Conservation (phyloP, 2,797 vertebrate species). For the Staurois parvus region DNA sequence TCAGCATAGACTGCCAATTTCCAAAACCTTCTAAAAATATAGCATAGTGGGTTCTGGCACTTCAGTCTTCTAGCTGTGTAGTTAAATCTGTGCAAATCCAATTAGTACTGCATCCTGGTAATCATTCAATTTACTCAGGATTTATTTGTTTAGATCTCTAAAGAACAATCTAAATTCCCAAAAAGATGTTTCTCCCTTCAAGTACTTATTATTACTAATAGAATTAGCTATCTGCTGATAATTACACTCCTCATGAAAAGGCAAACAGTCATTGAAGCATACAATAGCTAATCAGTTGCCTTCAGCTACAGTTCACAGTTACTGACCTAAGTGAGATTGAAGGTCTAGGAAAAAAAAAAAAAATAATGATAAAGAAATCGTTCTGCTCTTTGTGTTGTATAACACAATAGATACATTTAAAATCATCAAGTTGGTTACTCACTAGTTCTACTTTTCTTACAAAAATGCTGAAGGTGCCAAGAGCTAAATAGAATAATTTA, state of each 20-base stretch:
- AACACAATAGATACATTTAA: not conserved
- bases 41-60: not conserved
- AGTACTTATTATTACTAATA: constrained; percentile 59
- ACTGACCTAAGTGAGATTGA: constrained; percentile 33
- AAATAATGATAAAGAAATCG: not conserved
- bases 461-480: not conserved
- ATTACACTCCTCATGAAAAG: constrained; percentile 38
- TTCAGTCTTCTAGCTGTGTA: not conserved
- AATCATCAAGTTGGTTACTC: constrained; percentile 6
- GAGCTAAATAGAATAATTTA: not conserved
- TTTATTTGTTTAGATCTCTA: constrained; percentile 52
- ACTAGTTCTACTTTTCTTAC: not conserved
- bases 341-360: constrained; percentile 25
- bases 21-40: constrained; percentile 1
- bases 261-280: constrained; percentile 42
- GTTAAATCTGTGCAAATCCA: constrained; percentile 41
- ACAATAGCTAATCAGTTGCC: constrained; percentile 58
- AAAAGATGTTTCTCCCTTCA: constrained; percentile 15
- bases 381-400: constrained; percentile 14
- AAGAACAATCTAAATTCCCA: constrained; percentile 33
- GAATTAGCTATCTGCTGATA: constrained; percentile 51
- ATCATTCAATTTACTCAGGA: constrained; percentile 38
- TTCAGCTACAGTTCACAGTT: constrained; percentile 50
- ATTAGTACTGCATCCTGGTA: constrained; percentile 26
- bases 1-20: not conserved